phyloP scores from a whole-genome alignment of 2,888 invertebrate genomes.

The Tiphia femorata region DNA sequence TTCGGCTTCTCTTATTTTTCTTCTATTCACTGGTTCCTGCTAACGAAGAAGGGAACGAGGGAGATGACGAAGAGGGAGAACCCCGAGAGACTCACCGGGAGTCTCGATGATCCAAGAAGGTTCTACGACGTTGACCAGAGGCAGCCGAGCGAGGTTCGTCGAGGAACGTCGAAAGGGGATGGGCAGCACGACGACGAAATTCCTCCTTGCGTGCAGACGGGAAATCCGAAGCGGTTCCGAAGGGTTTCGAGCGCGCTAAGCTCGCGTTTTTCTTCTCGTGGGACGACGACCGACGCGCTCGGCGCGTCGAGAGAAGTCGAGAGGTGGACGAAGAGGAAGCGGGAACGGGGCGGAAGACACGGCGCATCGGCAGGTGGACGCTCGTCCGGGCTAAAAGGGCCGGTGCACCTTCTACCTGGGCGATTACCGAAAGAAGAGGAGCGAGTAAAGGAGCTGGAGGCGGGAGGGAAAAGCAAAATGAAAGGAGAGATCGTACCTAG shows the following conservation, averaged over 20 bases:
- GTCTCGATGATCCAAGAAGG: too few relatives aligned
- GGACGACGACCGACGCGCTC: too few relatives aligned
- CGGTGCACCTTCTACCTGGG: too few relatives aligned
- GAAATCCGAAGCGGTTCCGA: too few relatives aligned
- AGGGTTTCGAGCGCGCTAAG: neutral
- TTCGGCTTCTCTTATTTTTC: too few relatives aligned
- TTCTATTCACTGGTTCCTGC: too few relatives aligned
- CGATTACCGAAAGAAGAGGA: neutral
- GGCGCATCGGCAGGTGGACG: neutral
- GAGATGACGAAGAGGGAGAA: too few relatives aligned
- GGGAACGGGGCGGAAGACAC: neutral
- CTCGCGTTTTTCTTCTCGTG: constrained; percentile 13
- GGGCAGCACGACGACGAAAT: too few relatives aligned
- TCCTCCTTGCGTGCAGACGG: constrained; percentile 5
- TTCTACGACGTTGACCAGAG: neutral
- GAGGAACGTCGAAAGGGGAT: neutral
- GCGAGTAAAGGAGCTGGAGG: neutral
- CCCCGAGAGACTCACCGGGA: too few relatives aligned
- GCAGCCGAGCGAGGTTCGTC: neutral
- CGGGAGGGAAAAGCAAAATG: neutral
- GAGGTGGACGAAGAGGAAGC: constrained; percentile 9
- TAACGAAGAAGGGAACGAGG: too few relatives aligned
- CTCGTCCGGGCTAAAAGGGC: neutral
- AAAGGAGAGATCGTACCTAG: neutral
- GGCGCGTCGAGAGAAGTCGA: too few relatives aligned